These are phyloP conservation scores for Mythimna albipuncta DNA, from an alignment of 2,888 invertebrate species.

Conservation along the genomic window DNA sequence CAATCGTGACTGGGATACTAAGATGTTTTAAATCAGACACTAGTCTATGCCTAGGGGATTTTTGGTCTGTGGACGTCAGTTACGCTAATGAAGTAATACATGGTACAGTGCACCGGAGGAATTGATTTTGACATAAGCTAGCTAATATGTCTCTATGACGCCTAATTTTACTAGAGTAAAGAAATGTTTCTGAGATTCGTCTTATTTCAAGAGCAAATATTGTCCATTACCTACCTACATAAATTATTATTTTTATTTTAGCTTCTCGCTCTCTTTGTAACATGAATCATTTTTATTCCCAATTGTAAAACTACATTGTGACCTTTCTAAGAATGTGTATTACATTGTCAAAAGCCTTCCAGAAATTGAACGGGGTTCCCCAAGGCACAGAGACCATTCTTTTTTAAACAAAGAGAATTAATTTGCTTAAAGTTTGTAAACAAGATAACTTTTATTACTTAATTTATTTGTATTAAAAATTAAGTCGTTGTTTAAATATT, in stretches of 20 bases:
- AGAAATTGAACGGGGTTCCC: conserved; percentile 37
- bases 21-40: no score
- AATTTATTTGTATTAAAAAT: conserved; percentile 18
- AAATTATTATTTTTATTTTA: not conserved
- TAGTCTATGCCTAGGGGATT: no score
- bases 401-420: conserved; percentile 4
- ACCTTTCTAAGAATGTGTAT: conserved; percentile 2
- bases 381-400: conserved; percentile 26
- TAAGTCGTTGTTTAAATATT: conserved; percentile 15
- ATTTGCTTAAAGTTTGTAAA: conserved; percentile 17
- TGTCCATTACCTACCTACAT: not conserved
- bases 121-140: not conserved
- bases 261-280: not conserved
- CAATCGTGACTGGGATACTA: no score
- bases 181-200: not conserved
- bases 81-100: no score
- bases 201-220: not conserved
- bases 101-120: not conserved
- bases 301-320: not conserved
- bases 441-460: conserved; percentile 11
- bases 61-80: no score
- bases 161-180: not conserved
- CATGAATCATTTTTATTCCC: not conserved
- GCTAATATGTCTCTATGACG: not conserved
- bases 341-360: conserved; percentile 43